Conservation (phyloP, 2,797 vertebrate species). For the Delichon dasypus region DNA sequence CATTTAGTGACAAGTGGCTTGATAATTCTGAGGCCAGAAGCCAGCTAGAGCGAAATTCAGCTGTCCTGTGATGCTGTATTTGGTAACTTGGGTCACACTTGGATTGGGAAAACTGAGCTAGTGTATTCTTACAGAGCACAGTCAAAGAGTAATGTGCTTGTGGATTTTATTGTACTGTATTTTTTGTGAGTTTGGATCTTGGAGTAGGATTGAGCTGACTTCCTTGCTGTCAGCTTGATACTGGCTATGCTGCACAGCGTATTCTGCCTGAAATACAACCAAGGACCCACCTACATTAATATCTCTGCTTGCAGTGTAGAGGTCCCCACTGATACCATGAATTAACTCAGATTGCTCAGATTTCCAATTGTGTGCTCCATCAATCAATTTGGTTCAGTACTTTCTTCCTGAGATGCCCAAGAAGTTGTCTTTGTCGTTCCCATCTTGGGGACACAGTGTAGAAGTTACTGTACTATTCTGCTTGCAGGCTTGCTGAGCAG, state of each 20-base stretch:
- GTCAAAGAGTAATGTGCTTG: background rate
- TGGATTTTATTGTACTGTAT: background rate
- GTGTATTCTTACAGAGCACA: accelerated
- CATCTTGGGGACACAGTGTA: background rate
- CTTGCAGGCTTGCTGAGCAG: constrained; percentile 84
- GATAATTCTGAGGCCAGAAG: background rate
- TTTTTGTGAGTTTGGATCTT: background rate
- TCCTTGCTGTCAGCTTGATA: background rate
- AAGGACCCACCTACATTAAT: accelerated
- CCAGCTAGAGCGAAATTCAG: background rate
- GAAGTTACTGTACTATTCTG: background rate
- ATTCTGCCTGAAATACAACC: background rate
- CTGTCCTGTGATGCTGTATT: background rate
- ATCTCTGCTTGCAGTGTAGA: background rate
- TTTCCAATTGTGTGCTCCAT: background rate
- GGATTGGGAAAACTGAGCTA: background rate
- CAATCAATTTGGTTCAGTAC: background rate
- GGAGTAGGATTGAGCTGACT: background rate
- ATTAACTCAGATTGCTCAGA: background rate
- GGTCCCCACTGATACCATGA: background rate
- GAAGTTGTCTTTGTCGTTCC: background rate
- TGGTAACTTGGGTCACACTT: background rate
- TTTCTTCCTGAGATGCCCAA: background rate
- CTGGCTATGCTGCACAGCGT: background rate
- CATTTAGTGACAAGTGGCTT: background rate